Evolutionary conservation across 2,113 vertebrate genomes (phyloP).

Genomic region (Pampusana beccarii): DNA sequence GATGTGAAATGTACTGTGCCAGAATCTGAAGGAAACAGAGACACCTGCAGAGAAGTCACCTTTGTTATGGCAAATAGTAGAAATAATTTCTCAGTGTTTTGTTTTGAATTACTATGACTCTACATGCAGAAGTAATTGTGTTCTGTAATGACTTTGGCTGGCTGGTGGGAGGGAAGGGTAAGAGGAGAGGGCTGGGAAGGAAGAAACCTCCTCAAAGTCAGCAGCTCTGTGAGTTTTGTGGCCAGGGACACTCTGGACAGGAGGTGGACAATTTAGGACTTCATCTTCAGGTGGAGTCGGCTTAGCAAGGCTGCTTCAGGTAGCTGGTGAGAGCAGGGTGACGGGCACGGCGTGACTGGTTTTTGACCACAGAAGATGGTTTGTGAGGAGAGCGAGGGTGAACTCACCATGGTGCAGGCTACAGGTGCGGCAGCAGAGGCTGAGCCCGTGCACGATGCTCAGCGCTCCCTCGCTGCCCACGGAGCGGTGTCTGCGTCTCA

Average conservation of each 20-base stretch:
- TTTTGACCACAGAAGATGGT: not conserved
- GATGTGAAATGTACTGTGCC: conserved; percentile 47
- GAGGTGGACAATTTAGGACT: accelerated
- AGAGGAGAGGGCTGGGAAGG: not conserved
- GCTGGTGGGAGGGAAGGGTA: not conserved
- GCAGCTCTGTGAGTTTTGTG: not conserved
- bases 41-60: conserved; percentile 13
- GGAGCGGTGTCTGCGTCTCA: not conserved
- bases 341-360: accelerated
- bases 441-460: accelerated
- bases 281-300: not conserved
- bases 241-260: accelerated
- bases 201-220: not conserved
- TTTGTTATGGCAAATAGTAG: conserved; percentile 13
- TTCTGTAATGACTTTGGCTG: not conserved
- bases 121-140: conserved; percentile 45
- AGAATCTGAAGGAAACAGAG: not conserved
- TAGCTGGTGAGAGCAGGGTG: accelerated
- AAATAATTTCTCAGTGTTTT: conserved; percentile 24
- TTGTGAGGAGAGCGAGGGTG: accelerated
- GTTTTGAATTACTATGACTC: conserved; percentile 19
- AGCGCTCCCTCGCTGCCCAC: accelerated
- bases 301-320: not conserved
- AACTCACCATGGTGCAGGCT: accelerated
- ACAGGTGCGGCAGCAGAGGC: accelerated